phyloP scores from a whole-genome alignment of 2,888 invertebrate genomes.

The Slavum lentiscoides region DNA sequence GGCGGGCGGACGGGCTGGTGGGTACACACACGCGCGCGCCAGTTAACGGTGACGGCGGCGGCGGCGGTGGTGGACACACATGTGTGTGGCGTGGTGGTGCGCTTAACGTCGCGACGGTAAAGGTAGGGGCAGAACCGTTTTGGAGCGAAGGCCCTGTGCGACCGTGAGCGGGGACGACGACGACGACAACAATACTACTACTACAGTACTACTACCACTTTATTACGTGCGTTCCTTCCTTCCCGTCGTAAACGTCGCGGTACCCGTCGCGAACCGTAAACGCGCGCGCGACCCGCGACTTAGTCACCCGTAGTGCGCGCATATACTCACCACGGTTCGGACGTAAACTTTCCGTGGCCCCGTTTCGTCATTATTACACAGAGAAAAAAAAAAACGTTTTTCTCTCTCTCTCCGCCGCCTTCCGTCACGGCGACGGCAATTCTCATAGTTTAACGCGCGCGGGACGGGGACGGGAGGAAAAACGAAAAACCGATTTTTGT shows the following conservation, averaged over 20 bases:
- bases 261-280: not conserved
- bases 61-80: not conserved
- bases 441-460: too few relatives aligned
- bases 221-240: too few relatives aligned
- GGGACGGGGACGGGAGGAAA: too few relatives aligned
- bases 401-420: too few relatives aligned
- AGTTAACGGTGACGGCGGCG: not conserved
- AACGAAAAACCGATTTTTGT: too few relatives aligned
- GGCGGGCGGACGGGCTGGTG: not conserved
- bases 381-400: too few relatives aligned
- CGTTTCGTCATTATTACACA: not conserved
- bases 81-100: conserved; percentile 7
- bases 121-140: conserved; percentile 53
- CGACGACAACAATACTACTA: not conserved
- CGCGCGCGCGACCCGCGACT: not conserved
- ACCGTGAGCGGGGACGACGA: conserved; percentile 34
- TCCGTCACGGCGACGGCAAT: too few relatives aligned
- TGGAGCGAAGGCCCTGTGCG: conserved; percentile 49
- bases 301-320: not conserved
- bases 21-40: not conserved
- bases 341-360: conserved; percentile 51
- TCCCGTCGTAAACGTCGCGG: not conserved
- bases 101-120: conserved; percentile 7
- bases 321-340: conserved; percentile 43
- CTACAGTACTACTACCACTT: too few relatives aligned